Base-by-base conservation (phyloP, 2,888 invertebrate genomes). In the Allacma fusca region DNA sequence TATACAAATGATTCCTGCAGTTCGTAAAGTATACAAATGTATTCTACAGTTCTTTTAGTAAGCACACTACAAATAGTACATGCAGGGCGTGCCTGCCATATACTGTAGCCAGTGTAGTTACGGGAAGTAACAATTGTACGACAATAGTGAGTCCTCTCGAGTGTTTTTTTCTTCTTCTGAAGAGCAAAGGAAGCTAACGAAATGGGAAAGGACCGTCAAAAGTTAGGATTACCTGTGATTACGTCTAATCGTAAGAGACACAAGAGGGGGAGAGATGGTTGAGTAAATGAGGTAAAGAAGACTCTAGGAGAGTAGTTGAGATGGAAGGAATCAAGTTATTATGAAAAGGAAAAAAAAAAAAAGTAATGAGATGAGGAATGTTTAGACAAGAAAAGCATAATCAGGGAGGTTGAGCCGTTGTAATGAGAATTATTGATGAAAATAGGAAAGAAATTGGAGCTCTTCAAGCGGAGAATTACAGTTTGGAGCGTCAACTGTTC, bases 401-500 rank as follows among this genome's bases (percentile, higher is more conserved):
- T 24, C 4, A 62, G 62, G 26, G 23, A 62, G 26, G 12, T 2
- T 23, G 26, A 26, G 24, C 9, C 16, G 62, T 24, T 24, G 26
- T 23, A 62, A 62, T 62, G 62, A 62, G 62, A 62, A 62, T 62
- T 69, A 69, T 74, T 65, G 44, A 74, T 74, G 64, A 43, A 44
- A 68, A 64, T 43, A 93, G 93, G 85, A 90, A 93, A 69, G 94
- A 94, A 87, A 92, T 94, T 81, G 89, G 90, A 81, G 92, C 91
- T 16, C 89, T 94, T 71, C 93, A 94, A 86, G 91, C 93, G n/a
- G 94, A 94, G 87, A 94, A 94, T 86, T 92, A 93, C 87, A 92
- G 92, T 80, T 88, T 94, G 85, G 94, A 94, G 87, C 89, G 93
- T 83, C 93, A 94, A 87, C 87, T 94, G 81, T 92, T 94, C 88